Base-by-base conservation (phyloP, 2,888 invertebrate species). In the Sphaerophoria taeniata region DNA sequence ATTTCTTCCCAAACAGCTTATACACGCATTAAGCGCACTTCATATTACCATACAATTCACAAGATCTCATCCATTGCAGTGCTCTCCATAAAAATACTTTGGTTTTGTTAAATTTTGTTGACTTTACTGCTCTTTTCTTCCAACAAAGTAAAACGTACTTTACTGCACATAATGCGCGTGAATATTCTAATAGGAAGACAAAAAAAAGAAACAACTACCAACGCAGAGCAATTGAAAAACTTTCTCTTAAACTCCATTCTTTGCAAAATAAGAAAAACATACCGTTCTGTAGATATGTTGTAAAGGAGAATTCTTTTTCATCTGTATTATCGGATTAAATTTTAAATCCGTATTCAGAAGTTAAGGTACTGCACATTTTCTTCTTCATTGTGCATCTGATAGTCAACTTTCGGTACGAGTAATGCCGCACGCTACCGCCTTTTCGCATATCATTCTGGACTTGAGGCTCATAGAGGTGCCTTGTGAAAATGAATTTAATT, bases 241-340 rank as follows among this genome's bases (percentile, higher is more conserved):
- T 65, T 65, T 51, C 65, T 51, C 51, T 49, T 24, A 24, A 24
- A 24, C 24, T 24, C 24, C 24, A 24, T 16, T 63, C 14, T 34
- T 65, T 47, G 11, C 34, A 58, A 1, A 34, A 63, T 5, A 16
- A 14, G 16, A 49, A 16, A 47, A 49, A 36, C 47, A 11, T 24
- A 34, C 31, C 31, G n/a, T 24, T 24, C 24, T 24, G 24, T 24
- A 24, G 11, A 65, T 34, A 16, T 11, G 24, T 24, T 24, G 24
- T 24, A 24, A 24, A 31, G 1, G 16, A 39, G 7, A 56, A 63
- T 45, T 65, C 36, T 53, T 56, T 58, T 36, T 33, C 12, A 36
- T 36, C 55, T 51, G 9, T 70, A 71, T 65, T 65, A 71, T 71
- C 45, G 76, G 76, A 81, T 81, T 81, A 81, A 81, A 61, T 76